Base-by-base conservation (phyloP, 2,113 vertebrate species). In the Antechinus flavipes region DNA sequence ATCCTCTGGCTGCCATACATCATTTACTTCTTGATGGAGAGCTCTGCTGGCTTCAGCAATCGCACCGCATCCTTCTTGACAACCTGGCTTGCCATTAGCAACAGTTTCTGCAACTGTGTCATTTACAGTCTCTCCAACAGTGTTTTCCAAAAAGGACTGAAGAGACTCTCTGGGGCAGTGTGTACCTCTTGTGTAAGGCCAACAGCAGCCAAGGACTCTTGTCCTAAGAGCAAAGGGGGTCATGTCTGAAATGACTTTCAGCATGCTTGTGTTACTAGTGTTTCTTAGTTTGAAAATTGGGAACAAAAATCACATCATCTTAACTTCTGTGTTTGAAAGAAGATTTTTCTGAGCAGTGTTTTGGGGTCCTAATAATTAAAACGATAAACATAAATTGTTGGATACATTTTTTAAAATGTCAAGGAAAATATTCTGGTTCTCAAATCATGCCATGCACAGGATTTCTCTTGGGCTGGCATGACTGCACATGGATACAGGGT, bases 51-150 rank as follows among this genome's bases (percentile, higher is more conserved):
- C 97, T 99, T 99, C 95, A 98, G 98, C 76, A 99, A 99, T 97
- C 99, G 99, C 0, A 94, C 98, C 0, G 99, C 99, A 0, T 99
- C 99, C 49, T 99, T 99, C 98, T 96, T 99, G 91, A 99, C 99
- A 96, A 99, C 99, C 96, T 99, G 99, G 99, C 98, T 99, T 92
- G 99, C 99, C 97, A 99, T 99, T 98, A 99, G 99, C 99, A 99
- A 99, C 98, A 99, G 99, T 98, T 99, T 99, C 99, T 99, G 99
- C 98, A 99, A 99, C 99, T 99, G 99, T 99, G 99, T 99, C 96
- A 99, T 99, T 98, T 99, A 99, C 98, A 99, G 99, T 98, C 99
- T 99, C 94, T 99, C 99, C 95, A 99, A 99, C 98, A 99, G 99
- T 96, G 99, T 99, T 98, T 99, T 99, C 98, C 99, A 99, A 97